These are phyloP conservation scores for Enteromius mattozi DNA, from an alignment of 2,797 vertebrate species.

Conservation along the genomic window DNA sequence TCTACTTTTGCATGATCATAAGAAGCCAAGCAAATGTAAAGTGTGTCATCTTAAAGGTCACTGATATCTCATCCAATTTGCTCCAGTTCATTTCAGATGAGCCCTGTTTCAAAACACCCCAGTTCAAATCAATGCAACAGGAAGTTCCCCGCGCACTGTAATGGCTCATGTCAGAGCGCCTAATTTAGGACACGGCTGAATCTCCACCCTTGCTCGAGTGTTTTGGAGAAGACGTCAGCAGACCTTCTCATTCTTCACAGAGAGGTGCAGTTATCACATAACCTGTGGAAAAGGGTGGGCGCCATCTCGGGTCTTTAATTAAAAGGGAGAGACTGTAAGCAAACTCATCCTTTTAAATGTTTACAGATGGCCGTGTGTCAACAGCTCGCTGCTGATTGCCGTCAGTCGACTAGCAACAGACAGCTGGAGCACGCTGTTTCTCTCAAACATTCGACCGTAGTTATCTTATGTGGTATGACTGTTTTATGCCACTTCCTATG, in stretches of 20 bases:
- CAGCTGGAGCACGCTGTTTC: slow-evolving; percentile 28
- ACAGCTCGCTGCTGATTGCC: slow-evolving; percentile 50
- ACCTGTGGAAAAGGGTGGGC: slow-evolving; percentile 82
- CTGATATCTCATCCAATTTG: neutral
- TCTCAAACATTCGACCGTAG: slow-evolving; percentile 26
- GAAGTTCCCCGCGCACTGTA: slow-evolving; percentile 35
- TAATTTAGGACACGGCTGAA: slow-evolving; percentile 57
- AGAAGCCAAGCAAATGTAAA: neutral
- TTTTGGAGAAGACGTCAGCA: slow-evolving; percentile 83
- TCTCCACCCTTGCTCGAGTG: slow-evolving; percentile 71
- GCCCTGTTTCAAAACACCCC: slow-evolving; percentile 2
- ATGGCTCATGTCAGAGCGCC: slow-evolving; percentile 51
- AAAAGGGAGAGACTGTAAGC: slow-evolving; percentile 80
- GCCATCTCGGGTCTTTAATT: slow-evolving; percentile 87
- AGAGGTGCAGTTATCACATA: slow-evolving; percentile 90
- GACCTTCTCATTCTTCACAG: slow-evolving; percentile 76
- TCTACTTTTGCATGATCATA: neutral
- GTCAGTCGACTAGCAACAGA: slow-evolving; percentile 31
- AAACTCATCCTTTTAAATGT: slow-evolving; percentile 80
- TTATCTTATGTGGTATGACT: slow-evolving; percentile 38
- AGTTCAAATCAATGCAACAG: slow-evolving; percentile 75
- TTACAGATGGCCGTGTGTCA: slow-evolving; percentile 75
- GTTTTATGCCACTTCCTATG: slow-evolving; percentile 44
- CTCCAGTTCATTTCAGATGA: neutral
- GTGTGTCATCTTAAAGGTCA: slow-evolving; percentile 16